Evolutionary conservation across 64 coral and sea anemone species (phyloP), one percentile per base, ranked within the genome.

Genomic region (Acropora yongei): DNA sequence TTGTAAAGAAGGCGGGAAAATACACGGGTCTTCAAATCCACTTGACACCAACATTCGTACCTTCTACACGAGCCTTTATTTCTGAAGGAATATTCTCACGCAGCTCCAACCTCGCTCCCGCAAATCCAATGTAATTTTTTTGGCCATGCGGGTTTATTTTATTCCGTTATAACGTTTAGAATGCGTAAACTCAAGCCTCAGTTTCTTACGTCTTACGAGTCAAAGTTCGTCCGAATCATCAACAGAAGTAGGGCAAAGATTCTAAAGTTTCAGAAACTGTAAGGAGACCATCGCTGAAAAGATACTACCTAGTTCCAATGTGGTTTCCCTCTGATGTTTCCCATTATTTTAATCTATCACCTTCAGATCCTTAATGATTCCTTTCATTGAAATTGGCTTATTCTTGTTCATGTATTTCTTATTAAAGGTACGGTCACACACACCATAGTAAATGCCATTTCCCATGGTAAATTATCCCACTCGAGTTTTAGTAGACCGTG

Each of bases 1-100:
- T 67, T 67, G 63, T 67, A 67, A 67, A 67, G 63, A 67, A 67
- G 63, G 63, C 63, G 63, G 63, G 63, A 67, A 67, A 67, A 67
- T 12, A 67, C 63, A 67, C 63, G 63, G 63, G 63, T 67, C 4
- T 67, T 0, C 63, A 67, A 67, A 11, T 67, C 63, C 63, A 67
- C 16, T 67, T 67, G 63, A 67, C 63, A 18, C 63, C 63, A 67
- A 67, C 63, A 67, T 67, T 67, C 63, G 63, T 67, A 67, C 63
- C 63, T 67, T 18, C 63, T 67, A 67, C 63, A 67, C 63, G 63
- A 67, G 16, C 63, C 63, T 67, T 67, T 67, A 67, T 67, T 67
- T 1, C 63, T 67, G 63, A 67, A 18, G 63, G 63, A 53, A 5
- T 53, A 67, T 67, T 67, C 63, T 67, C 63, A 67, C 63, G 16